These are phyloP conservation scores for Linnaemya vulpina DNA, from an alignment of 2,888 invertebrate genomes.

Conservation along the genomic window DNA sequence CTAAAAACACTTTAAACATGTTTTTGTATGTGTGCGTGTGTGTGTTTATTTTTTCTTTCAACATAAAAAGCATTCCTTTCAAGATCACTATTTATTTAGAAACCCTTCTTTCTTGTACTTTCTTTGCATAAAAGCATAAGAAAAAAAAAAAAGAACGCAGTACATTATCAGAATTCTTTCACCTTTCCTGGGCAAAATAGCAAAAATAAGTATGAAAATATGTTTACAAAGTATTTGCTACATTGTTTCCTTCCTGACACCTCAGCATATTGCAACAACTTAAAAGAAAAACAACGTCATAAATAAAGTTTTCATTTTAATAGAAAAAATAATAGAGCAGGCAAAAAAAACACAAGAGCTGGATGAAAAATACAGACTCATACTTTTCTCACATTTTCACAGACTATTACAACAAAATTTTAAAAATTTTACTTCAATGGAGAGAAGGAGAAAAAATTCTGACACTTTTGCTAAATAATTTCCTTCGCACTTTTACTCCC, in stretches of 20 bases:
- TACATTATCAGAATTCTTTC: constrained; percentile 67
- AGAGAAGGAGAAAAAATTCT: constrained; percentile 70
- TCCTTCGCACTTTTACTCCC: constrained; percentile 70
- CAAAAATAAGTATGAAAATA: constrained; percentile 74
- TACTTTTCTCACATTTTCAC: constrained; percentile 3
- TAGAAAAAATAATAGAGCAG: constrained; percentile 45
- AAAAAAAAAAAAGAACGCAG: constrained; percentile 21
- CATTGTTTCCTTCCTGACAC: constrained; percentile 82
- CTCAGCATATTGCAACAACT: constrained; percentile 72
- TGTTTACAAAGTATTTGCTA: constrained; percentile 82
- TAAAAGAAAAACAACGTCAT: constrained; percentile 72
- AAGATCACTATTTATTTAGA: constrained; percentile 52
- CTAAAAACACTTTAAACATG: not conserved
- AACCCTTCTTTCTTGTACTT: constrained; percentile 55
- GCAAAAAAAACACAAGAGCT: constrained; percentile 4
- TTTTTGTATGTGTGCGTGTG: too few species aligned
- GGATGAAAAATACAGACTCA: constrained; percentile 28
- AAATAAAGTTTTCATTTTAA: constrained; percentile 73
- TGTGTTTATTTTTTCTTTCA: not conserved
- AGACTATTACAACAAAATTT: constrained; percentile 55
- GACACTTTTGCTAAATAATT: constrained; percentile 75
- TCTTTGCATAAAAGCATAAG: constrained; percentile 3
- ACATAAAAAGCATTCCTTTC: constrained; percentile 41
- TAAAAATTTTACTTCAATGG: constrained; percentile 47
- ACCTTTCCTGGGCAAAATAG: constrained; percentile 54